Evolutionary conservation across 2,888 invertebrate genomes (phyloP).

Genomic region (Chironomus tentans): DNA sequence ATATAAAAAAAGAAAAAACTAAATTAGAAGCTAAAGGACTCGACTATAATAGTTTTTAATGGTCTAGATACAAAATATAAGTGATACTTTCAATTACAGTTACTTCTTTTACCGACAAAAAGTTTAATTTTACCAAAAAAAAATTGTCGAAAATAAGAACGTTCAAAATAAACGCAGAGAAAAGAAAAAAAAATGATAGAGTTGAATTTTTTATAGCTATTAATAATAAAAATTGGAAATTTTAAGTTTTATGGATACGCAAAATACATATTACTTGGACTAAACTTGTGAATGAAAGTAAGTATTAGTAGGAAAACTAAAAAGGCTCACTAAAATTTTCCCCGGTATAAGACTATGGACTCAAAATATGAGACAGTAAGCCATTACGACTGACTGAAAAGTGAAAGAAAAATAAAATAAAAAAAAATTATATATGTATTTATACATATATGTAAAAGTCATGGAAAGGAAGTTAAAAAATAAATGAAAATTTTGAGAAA

Average conservation of each 20-base stretch:
- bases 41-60: background rate
- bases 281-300: conserved; percentile 16
- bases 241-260: conserved; percentile 8
- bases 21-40: conserved; percentile 5
- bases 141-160: conserved; percentile 9
- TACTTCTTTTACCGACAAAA: background rate
- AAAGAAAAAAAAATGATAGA: conserved; percentile 1
- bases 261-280: background rate
- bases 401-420: background rate
- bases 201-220: conserved; percentile 15
- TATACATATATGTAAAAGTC: background rate
- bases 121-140: conserved; percentile 22
- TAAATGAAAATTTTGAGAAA: background rate
- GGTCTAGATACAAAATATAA: conserved; percentile 1
- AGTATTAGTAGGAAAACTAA: background rate
- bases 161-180: background rate
- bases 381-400: background rate
- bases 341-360: background rate
- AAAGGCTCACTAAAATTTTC: background rate
- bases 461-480: background rate
- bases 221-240: conserved; percentile 4
- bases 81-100: background rate
- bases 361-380: background rate
- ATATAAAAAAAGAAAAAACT: background rate
- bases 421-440: background rate